Conservation (phyloP, 2,888 invertebrate genomes). For the Tipula vernalis region DNA sequence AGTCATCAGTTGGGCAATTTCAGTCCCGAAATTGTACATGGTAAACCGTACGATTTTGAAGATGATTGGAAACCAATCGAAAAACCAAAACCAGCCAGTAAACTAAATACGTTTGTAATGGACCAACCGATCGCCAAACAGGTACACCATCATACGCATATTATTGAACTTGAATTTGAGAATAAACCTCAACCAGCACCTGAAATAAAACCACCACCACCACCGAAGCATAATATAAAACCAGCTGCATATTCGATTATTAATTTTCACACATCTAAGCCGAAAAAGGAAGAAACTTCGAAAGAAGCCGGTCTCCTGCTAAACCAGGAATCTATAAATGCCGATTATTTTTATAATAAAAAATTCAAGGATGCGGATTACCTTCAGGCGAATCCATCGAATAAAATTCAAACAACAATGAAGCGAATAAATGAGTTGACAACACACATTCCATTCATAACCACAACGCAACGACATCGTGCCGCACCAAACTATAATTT, state of each 20-base stretch:
- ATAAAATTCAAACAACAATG: background rate
- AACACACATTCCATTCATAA: background rate
- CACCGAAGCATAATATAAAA: background rate
- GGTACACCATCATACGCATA: background rate
- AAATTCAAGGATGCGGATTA: background rate
- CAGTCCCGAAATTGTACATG: background rate
- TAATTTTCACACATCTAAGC: background rate
- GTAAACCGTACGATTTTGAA: background rate
- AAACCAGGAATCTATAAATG: background rate
- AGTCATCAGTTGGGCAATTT: background rate
- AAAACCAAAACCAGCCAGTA: conserved; percentile 6
- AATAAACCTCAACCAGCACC: background rate
- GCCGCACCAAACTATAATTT: background rate
- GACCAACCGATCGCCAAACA: conserved; percentile 1
- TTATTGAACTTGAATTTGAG: background rate
- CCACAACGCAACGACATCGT: background rate
- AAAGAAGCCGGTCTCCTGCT: background rate
- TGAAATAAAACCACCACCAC: background rate
- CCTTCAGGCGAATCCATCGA: background rate
- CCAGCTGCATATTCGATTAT: background rate
- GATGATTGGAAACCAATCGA: background rate
- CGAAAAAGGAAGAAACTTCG: background rate
- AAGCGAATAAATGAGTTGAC: background rate
- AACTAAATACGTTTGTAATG: background rate
- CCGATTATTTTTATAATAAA: background rate